A percentile compares a stretch with the other conserved stretches of the same genome.
These are phyloP conservation scores for Ptychoptera contaminata DNA, from an alignment of 2,888 invertebrate genomes.

Conservation along the genomic window DNA sequence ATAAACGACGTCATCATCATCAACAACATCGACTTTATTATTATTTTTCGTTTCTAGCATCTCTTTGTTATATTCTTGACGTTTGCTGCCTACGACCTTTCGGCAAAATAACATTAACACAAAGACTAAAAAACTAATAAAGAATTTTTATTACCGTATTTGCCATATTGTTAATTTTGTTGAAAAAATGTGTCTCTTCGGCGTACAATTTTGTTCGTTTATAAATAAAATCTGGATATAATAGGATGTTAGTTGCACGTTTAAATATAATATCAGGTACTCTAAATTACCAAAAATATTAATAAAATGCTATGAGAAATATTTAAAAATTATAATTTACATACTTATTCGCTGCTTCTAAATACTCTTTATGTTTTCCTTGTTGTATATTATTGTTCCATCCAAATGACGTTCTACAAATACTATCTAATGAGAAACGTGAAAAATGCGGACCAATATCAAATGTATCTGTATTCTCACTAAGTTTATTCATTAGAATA, in stretches of 20 bases:
- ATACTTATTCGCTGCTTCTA: neutral
- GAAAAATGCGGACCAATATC: neutral
- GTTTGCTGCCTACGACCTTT: neutral
- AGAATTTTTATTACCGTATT: too few relatives aligned
- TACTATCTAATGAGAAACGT: neutral
- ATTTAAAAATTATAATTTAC: too few relatives aligned
- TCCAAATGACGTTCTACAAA: neutral
- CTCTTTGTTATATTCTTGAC: neutral
- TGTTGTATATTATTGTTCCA: neutral
- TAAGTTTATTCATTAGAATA: neutral
- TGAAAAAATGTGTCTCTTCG: neutral
- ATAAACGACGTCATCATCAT: neutral
- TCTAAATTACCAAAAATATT: neutral
- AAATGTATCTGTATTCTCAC: neutral
- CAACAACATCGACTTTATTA: neutral
- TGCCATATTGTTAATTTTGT: neutral
- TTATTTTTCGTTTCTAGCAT: neutral
- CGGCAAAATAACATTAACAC: too few relatives aligned
- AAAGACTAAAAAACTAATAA: too few relatives aligned
- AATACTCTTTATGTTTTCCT: neutral
- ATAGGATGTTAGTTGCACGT: neutral
- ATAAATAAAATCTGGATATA: neutral
- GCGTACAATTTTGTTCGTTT: neutral
- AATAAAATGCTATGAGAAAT: too few relatives aligned
- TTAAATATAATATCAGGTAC: neutral